Percentiles rank a stretch among this genome's conserved stretches.
Evolutionary conservation across 1,140 invertebrate species (phyloP).

Genomic region (Bombus superbus): DNA sequence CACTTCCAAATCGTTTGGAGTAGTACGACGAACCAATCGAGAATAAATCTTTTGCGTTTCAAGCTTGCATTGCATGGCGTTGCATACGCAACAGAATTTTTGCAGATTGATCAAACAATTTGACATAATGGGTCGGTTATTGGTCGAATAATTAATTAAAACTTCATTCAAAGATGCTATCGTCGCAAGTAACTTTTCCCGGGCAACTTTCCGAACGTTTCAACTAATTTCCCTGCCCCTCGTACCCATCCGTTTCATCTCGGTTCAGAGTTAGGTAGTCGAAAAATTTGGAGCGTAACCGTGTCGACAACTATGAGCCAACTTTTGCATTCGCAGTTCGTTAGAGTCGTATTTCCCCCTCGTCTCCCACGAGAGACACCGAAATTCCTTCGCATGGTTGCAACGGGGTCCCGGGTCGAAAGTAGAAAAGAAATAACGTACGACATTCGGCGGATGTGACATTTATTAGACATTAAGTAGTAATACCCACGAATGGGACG

Average conservation of each 20-base stretch:
- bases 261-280: slow-evolving; percentile 29
- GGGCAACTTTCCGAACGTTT: slow-evolving; percentile 29
- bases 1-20: background rate
- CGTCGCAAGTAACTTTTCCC: slow-evolving; percentile 28
- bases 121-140: slow-evolving; percentile 5
- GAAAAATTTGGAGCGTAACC: slow-evolving; percentile 38
- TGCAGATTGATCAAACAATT: slow-evolving; percentile 30
- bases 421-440: slow-evolving; percentile 62
- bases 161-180: slow-evolving; percentile 47
- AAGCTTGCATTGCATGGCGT: too few relatives aligned
- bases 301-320: slow-evolving; percentile 60
- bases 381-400: slow-evolving; percentile 51
- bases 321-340: slow-evolving; percentile 53
- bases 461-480: slow-evolving; percentile 83
- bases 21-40: background rate
- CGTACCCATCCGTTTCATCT: background rate
- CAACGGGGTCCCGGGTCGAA: background rate
- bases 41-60: slow-evolving; percentile 22
- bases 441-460: slow-evolving; percentile 73
- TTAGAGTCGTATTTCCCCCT: slow-evolving; percentile 16
- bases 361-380: slow-evolving; percentile 10
- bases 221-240: slow-evolving; percentile 22
- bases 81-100: background rate
- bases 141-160: slow-evolving; percentile 42
- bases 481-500: slow-evolving; percentile 78